A percentile compares a stretch with the other conserved stretches of the same genome.
Conservation (phyloP, 2,113 vertebrate genomes). For the Spheniscus mendiculus region DNA sequence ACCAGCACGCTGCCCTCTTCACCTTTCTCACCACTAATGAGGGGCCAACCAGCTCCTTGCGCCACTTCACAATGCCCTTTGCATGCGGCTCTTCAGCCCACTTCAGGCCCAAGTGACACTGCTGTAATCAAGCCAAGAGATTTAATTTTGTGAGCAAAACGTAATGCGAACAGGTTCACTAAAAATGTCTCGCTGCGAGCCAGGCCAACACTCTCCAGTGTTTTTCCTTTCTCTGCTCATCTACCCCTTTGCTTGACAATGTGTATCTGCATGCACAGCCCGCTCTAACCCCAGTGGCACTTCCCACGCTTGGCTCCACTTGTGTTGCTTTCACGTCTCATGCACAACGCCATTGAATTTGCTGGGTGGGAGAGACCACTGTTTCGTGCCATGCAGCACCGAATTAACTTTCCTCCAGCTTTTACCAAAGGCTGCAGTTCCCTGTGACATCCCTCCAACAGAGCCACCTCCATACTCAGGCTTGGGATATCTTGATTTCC, state of each 20-base stretch:
- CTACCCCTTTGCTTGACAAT: not conserved
- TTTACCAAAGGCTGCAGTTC: not conserved
- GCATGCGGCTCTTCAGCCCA: not conserved
- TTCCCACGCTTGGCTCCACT: not conserved
- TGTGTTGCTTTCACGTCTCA: not conserved
- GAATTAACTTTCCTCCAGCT: not conserved
- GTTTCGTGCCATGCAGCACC: not conserved
- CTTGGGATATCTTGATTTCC: not conserved
- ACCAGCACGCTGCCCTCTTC: fast-evolving
- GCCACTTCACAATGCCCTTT: not conserved
- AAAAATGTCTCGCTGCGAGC: fast-evolving
- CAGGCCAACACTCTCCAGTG: not conserved
- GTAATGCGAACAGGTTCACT: not conserved
- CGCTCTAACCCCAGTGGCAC: not conserved
- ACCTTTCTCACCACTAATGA: not conserved
- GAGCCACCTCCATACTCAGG: not conserved
- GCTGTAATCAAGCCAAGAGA: not conserved
- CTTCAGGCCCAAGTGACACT: not conserved
- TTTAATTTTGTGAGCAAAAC: not conserved
- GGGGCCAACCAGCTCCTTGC: not conserved
- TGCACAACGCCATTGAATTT: not conserved
- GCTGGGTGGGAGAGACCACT: fast-evolving
- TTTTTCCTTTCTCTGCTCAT: not conserved
- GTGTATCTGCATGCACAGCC: not conserved
- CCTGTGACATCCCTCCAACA: not conserved